These are phyloP conservation scores for Podargus strigoides DNA, from an alignment of 2,797 vertebrate species.

Conservation along the genomic window DNA sequence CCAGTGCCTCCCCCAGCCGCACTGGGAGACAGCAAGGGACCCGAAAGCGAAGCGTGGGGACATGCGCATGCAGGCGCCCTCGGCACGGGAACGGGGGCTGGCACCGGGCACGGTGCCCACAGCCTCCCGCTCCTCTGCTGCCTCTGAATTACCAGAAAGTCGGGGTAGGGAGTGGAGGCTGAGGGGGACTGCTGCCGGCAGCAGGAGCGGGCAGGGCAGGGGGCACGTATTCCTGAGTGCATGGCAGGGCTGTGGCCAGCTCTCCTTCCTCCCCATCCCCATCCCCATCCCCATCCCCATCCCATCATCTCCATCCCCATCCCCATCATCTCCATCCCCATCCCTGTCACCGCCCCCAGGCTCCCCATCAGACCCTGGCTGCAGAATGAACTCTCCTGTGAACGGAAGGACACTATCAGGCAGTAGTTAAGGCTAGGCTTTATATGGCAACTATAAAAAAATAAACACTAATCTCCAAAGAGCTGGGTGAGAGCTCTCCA, in stretches of 20 bases:
- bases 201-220: not conserved
- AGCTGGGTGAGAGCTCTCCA: not conserved
- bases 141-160: conserved; percentile 7
- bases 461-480: conserved; percentile 23
- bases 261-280: not conserved
- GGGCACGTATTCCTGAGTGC: not conserved
- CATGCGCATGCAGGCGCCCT: not conserved
- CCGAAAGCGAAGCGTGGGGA: not conserved
- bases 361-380: not conserved
- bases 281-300: not conserved
- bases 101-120: not conserved
- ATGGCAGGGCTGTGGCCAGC: not conserved
- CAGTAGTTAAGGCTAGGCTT: conserved; percentile 69
- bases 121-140: not conserved
- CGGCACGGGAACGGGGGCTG: not conserved
- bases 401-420: conserved; percentile 11
- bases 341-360: not conserved
- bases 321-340: not conserved
- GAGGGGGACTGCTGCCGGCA: not conserved
- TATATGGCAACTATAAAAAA: conserved; percentile 45
- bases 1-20: not conserved
- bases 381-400: not conserved
- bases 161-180: not conserved
- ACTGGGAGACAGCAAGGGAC: not conserved
- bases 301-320: not conserved